Evolutionary conservation across 2,113 vertebrate species (phyloP).

Genomic region (Pionites leucogaster): DNA sequence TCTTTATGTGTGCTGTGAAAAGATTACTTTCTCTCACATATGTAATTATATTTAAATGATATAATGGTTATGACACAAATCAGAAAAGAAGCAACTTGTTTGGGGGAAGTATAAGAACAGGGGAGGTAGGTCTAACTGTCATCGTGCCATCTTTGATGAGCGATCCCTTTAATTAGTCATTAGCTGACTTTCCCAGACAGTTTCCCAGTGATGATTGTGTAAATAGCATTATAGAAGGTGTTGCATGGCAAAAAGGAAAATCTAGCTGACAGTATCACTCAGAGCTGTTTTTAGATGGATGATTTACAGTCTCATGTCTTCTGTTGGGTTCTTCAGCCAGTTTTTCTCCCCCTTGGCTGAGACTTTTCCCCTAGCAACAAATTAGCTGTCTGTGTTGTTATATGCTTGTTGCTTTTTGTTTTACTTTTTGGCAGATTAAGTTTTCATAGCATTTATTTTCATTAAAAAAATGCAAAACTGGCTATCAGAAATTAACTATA

Average conservation of each 20-base stretch:
- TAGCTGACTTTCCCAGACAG: not conserved
- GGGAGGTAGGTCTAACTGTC: not conserved
- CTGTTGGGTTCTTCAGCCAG: not conserved
- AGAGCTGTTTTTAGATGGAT: not conserved
- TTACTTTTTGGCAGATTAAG: not conserved
- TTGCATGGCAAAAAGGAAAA: not conserved
- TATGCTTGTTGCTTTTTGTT: not conserved
- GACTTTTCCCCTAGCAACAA: not conserved
- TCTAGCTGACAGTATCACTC: not conserved
- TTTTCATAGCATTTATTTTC: not conserved
- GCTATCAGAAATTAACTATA: not conserved
- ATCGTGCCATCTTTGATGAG: not conserved
- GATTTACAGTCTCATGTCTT: not conserved
- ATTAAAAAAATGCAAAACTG: not conserved
- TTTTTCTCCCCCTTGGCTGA: not conserved
- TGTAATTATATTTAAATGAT: conserved; percentile 12
- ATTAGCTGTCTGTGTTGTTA: not conserved
- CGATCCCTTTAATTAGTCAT: conserved; percentile 15
- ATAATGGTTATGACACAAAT: conserved; percentile 5
- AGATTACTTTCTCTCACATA: not conserved
- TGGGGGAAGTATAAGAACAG: not conserved
- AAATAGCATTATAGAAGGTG: not conserved
- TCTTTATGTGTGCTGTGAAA: not conserved
- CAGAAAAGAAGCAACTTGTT: not conserved
- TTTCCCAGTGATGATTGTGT: not conserved